Percentiles rank a stretch among this genome's conserved stretches.
These are phyloP conservation scores for Melinaea menophilus DNA, from an alignment of 2,888 invertebrate species.

Conservation along the genomic window DNA sequence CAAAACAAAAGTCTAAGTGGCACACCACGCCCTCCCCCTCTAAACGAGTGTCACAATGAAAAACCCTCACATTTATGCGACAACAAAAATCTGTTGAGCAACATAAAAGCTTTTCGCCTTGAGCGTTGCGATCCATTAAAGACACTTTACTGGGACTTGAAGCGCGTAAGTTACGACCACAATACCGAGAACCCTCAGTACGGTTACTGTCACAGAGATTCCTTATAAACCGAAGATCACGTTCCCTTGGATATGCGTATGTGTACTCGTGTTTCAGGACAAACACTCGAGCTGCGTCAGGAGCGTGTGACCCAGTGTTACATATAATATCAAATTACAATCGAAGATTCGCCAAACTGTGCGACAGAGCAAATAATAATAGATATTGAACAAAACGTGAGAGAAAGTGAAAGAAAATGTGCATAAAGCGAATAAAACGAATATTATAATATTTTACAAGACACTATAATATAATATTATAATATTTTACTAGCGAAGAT, in stretches of 20 bases:
- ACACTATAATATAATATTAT: no score
- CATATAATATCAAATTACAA: slow-evolving; percentile 48
- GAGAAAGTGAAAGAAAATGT: no score
- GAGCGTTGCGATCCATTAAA: slow-evolving; percentile 64
- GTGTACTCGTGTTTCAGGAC: slow-evolving; percentile 45
- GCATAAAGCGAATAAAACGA: no score
- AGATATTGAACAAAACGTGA: neutral
- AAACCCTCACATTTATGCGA: slow-evolving; percentile 62
- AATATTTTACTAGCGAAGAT: no score
- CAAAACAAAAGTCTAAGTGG: slow-evolving; percentile 33
- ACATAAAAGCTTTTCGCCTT: slow-evolving; percentile 64
- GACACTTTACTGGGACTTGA: slow-evolving; percentile 66
- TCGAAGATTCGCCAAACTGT: slow-evolving; percentile 44
- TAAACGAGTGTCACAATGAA: slow-evolving; percentile 47
- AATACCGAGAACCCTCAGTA: slow-evolving; percentile 44
- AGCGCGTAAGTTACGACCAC: slow-evolving; percentile 58
- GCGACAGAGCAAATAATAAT: slow-evolving; percentile 26
- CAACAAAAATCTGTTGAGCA: slow-evolving; percentile 60
- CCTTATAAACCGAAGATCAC: slow-evolving; percentile 32
- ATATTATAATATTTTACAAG: neutral
- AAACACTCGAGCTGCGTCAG: slow-evolving; percentile 44
- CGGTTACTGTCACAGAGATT: slow-evolving; percentile 16
- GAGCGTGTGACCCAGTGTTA: slow-evolving; percentile 50
- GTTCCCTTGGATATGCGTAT: slow-evolving; percentile 39
- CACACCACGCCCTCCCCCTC: slow-evolving; percentile 36